phyloP scores from a whole-genome alignment of 2,113 vertebrate genomes.

The Fregata magnificens region DNA sequence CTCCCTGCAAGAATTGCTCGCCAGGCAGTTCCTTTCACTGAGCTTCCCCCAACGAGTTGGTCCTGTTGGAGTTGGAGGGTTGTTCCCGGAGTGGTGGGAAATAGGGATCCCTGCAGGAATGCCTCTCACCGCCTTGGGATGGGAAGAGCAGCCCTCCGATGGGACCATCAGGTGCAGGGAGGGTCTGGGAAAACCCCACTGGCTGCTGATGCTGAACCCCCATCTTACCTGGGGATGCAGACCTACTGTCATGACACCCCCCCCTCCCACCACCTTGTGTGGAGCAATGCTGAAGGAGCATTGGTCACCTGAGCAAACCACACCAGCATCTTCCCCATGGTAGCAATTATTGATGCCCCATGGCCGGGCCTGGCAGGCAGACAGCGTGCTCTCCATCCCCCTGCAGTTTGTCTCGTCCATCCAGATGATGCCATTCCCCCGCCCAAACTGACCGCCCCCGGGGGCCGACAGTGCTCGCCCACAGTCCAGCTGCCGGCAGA shows the following conservation, averaged over 20 bases:
- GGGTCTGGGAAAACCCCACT: too few species aligned
- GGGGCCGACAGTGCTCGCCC: neutral
- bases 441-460: neutral
- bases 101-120: neutral
- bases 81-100: neutral
- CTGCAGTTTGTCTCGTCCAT: neutral
- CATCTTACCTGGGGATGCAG: too few species aligned
- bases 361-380: neutral
- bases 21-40: accelerated
- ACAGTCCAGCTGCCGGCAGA: conserved; percentile 68
- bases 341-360: conserved; percentile 39
- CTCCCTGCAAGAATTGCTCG: neutral
- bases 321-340: neutral
- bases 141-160: neutral
- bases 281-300: accelerated
- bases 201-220: neutral
- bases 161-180: neutral
- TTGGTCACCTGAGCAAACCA: conserved; percentile 6
- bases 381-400: neutral
- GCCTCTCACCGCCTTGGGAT: neutral
- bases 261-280: accelerated
- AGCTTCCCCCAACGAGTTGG: neutral
- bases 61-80: neutral
- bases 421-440: neutral
- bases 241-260: neutral